phyloP scores from a whole-genome alignment of 1,140 invertebrate species.

The Pseudomyrmex pallidus region DNA sequence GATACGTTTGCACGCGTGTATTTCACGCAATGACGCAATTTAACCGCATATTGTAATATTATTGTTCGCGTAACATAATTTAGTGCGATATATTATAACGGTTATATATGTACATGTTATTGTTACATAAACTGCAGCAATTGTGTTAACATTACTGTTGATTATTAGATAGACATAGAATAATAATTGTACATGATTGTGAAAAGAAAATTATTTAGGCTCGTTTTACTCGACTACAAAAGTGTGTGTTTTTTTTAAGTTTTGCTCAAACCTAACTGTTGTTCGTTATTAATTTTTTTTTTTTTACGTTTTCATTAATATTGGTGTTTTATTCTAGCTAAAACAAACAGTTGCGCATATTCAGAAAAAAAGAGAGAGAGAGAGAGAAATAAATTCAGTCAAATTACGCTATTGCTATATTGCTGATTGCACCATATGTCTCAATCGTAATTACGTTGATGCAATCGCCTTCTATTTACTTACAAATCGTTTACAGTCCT shows the following conservation, averaged over 20 bases:
- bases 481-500: slow-evolving; percentile 38
- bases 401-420: slow-evolving; percentile 39
- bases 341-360: not conserved
- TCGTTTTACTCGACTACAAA: too few relatives aligned
- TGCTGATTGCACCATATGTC: not conserved
- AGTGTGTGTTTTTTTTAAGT: too few relatives aligned
- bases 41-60: slow-evolving; percentile 23
- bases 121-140: slow-evolving; percentile 3
- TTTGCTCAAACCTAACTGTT: too few relatives aligned
- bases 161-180: not conserved
- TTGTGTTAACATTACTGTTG: not conserved
- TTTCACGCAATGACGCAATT: not conserved
- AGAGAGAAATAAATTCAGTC: not conserved
- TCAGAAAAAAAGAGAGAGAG: not conserved
- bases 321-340: not conserved
- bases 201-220: too few relatives aligned
- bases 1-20: not conserved
- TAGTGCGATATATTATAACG: slow-evolving; percentile 14
- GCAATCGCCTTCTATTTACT: slow-evolving; percentile 45
- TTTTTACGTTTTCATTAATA: slow-evolving; percentile 11
- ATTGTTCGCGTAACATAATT: slow-evolving; percentile 35
- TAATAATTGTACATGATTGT: not conserved
- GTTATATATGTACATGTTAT: not conserved
- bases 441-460: slow-evolving; percentile 41
- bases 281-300: too few relatives aligned